Base-by-base conservation (phyloP, 2,888 invertebrate species). In the Bombylius major region DNA sequence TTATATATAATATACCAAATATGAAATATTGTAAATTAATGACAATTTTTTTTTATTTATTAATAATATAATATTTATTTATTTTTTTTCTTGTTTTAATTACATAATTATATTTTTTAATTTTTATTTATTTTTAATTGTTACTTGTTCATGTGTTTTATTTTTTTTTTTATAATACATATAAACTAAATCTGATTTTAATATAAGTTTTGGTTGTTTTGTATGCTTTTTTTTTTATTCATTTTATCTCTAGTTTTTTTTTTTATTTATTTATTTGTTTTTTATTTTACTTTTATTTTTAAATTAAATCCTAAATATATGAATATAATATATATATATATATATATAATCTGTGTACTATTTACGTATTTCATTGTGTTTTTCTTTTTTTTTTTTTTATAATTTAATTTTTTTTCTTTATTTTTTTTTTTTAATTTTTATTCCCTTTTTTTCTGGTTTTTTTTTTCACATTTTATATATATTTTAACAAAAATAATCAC, bases 401-500 rank as follows among this genome's bases (percentile, higher is more conserved):
- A 14, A 39, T 33, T 23, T 23, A 23, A 23, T 47, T 11, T 53
- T 51, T 42, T 42, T 51, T 58, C 32, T 49, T 56, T 54, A 53
- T 47, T 47, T 51, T 51, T 48, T 49, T 57, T 55, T 60, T 53
- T 47, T 53, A 50, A 54, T 51, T 55, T 55, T 54, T 53, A 34
- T 46, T 50, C 32, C 45, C 33, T 44, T 51, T 50, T 51, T 44
- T 36, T 56, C 34, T 48, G 36, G 54, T 50, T 50, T 44, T 55
- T 45, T 44, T 50, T 42, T 50, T 47, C 23, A 50, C 58, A 58
- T 56, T 50, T 64, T 64, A 64, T 65, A 65, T 61, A 60, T 62
- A 61, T 60, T 57, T 59, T 59, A 64, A 60, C 65, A 62, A 62
- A 62, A 62, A 59, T 63, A 61, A 61, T 61, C 62, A 62, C 62